A percentile compares a stretch with the other conserved stretches of the same genome.
These are phyloP conservation scores for Prinia subflava DNA, from an alignment of 2,113 vertebrate genomes.

Conservation along the genomic window DNA sequence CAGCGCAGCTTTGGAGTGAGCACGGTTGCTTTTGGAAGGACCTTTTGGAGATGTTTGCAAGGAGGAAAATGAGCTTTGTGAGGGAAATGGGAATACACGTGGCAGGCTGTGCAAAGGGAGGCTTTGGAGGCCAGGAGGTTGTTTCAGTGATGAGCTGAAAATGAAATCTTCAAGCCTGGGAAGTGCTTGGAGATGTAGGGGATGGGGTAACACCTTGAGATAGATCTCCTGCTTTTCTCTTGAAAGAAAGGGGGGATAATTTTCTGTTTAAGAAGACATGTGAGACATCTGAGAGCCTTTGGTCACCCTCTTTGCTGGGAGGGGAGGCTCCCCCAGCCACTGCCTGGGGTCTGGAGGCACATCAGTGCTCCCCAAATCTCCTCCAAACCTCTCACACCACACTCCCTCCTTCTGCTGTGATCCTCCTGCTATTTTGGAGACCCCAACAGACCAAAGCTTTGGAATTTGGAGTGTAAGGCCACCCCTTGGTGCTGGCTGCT, in stretches of 20 bases:
- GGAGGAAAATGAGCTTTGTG: background rate
- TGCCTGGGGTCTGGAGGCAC: fast-evolving
- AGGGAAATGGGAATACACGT: background rate
- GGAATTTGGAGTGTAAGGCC: fast-evolving
- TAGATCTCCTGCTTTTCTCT: background rate
- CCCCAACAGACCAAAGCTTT: background rate
- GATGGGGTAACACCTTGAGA: background rate
- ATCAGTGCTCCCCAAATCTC: background rate
- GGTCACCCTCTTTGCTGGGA: fast-evolving
- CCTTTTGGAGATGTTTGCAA: background rate
- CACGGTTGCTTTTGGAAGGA: fast-evolving
- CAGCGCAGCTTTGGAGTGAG: background rate
- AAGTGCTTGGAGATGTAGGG: background rate
- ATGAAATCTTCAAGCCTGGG: background rate
- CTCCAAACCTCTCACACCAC: background rate
- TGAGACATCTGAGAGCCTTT: background rate
- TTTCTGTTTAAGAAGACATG: background rate
- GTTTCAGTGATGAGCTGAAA: background rate
- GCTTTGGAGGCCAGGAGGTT: background rate
- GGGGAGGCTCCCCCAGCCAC: background rate
- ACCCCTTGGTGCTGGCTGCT: fast-evolving
- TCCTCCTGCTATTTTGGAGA: background rate
- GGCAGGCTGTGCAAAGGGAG: background rate
- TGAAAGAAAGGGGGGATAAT: background rate
- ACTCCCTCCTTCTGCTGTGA: background rate